Base-by-base conservation (phyloP, 2,888 invertebrate genomes). In the Pollenia angustigena region DNA sequence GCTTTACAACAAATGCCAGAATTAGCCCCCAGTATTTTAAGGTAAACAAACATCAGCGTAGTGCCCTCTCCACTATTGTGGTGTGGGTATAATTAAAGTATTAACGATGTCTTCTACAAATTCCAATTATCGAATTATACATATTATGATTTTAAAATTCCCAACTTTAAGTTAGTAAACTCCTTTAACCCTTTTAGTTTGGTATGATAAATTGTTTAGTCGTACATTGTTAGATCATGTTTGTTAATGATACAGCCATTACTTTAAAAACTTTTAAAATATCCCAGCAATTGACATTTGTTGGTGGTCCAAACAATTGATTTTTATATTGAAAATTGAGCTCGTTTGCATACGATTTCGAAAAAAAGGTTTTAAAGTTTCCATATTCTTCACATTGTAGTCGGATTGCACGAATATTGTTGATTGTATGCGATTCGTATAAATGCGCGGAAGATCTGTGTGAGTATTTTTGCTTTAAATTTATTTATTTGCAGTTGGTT, bases 251-350 rank as follows among this genome's bases (percentile, higher is more conserved):
- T 74, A 75, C 60, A 69, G 10, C 52, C 84, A 79, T 85, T 80
- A 74, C 52, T 66, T 74, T 69, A 42, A 69, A 68, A 66, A 74
- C 52, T 66, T 74, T 69, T 50, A 69, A 68, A 66, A 74, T 44
- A 76, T 68, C 74, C 54, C 50, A 78, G 48, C 75, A 87, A 84
- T 87, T 84, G 87, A 81, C 87, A 84, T 74, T 72, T 83, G 84
- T 56, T 81, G 87, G 87, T 87, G 87, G 87, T 87, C 87, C 32
- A 60, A 80, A 87, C 87, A 87, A 87, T 87, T 87, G 87, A 84
- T 78, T 87, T 87, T 84, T 81, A 62, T 81, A 72, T 81, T 71
- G 64, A 79, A 76, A 84, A 80, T 85, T 85, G 46, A 80, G 75
- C 79, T 80, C 84, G 84, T 84, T 84, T 84, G 84, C 84, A 84